phyloP scores from a whole-genome alignment of 2,888 invertebrate genomes.

The Parnassius mnemosyne region DNA sequence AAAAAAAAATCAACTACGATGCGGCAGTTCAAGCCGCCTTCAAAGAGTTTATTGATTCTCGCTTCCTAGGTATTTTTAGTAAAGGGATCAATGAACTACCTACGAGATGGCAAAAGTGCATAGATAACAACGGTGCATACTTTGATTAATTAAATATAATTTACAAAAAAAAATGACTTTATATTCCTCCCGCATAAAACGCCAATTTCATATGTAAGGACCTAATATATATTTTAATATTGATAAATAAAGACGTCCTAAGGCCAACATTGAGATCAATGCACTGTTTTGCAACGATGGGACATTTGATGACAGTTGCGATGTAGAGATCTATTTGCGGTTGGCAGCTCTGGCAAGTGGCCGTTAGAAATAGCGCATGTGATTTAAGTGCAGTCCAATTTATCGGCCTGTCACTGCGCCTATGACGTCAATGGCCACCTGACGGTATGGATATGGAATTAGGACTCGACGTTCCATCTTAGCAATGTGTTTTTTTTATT shows the following conservation, averaged over 20 bases:
- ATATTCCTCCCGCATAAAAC: too few species aligned
- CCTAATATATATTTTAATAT: too few species aligned
- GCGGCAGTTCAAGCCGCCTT: too few species aligned
- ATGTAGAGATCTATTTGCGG: constrained; percentile 16
- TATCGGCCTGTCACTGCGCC: constrained; percentile 9
- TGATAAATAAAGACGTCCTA: background rate
- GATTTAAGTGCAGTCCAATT: constrained; percentile 22
- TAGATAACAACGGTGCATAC: too few species aligned
- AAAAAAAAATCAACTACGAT: too few species aligned
- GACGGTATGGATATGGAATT: constrained; percentile 8
- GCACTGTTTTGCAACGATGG: background rate
- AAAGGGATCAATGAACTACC: too few species aligned
- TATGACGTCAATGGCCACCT: constrained; percentile 23
- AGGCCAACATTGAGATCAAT: background rate
- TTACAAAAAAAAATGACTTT: too few species aligned
- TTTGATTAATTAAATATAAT: too few species aligned
- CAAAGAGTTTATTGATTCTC: too few species aligned
- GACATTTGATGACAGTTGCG: constrained; percentile 2
- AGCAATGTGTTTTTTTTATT: background rate
- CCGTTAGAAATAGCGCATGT: constrained; percentile 20
- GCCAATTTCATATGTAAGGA: too few species aligned
- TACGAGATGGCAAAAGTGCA: too few species aligned
- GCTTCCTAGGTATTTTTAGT: too few species aligned
- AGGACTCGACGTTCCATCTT: constrained; percentile 1
- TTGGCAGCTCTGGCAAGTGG: constrained; percentile 2